Evolutionary conservation across 1,140 invertebrate species (phyloP), one percentile per base, ranked within the genome.

Genomic region (Achroia grisella): DNA sequence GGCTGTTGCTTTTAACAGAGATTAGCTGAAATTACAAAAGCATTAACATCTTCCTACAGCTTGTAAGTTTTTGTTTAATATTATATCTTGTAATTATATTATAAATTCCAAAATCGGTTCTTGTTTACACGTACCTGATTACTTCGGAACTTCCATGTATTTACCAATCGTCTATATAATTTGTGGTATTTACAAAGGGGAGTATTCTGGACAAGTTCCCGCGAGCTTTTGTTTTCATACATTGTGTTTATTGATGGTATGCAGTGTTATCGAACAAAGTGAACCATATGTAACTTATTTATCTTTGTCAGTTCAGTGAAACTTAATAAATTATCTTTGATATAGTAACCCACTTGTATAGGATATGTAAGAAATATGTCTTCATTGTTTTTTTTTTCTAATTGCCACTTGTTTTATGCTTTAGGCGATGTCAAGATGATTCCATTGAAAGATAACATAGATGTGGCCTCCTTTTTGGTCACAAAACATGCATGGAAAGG

Each of bases 401-500:
- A n/a, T 32, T 15, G 17, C 10, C 17, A 43, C 13, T 17, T 28
- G 28, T 48, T 36, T 45, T 41, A 6, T 37, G 27, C 80, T 77
- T 17, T 58, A 84, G 83, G 85, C 78, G 64, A 88, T 89, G 88
- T 75, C 69, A 91, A 90, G 84, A 94, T 94, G 93, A 92, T 92
- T 89, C 92, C 93, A 56, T 87, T 93, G 56, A 93, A 92, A 85
- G 94, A 97, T 82, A 97, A 97, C 88, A 90, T 94, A 74, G 95
- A 97, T 91, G 89, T 97, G 68, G 93, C 94, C 49, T 97, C 96
- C 85, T 99, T 96, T 87, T 90, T 96, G 80, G 96, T 98, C 63
- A 98, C 95, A 9, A 99, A 99, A 87, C 95, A 97, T 78, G 97
- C 93, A 8, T 94, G 97, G 97, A 98, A 97, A 87, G 95, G 97